Conservation (phyloP, 2,797 vertebrate genomes). For the Microctenopoma steveboyesi region DNA sequence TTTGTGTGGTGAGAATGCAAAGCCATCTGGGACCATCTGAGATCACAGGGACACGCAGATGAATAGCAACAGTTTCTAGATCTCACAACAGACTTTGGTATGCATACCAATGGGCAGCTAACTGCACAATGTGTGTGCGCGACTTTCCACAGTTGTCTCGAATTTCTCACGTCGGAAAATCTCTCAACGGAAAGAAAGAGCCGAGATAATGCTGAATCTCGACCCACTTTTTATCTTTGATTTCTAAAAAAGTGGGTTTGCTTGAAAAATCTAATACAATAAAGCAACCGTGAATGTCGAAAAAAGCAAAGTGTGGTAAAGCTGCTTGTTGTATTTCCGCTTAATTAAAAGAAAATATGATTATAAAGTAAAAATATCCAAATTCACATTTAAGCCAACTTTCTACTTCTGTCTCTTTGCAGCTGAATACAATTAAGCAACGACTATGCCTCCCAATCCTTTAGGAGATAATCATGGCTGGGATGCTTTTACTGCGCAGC, state of each 20-base stretch:
- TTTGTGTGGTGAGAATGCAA: conserved; percentile 60
- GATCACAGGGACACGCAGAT: conserved; percentile 71
- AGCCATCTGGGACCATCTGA: conserved; percentile 72
- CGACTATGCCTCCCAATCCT: conserved; percentile 14
- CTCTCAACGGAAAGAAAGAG: conserved; percentile 37
- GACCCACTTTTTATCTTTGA: conserved; percentile 25
- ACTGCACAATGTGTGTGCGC: conserved; percentile 52
- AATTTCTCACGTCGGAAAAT: conserved; percentile 53
- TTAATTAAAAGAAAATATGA: background rate
- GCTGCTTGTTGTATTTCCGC: background rate
- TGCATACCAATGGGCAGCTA: conserved; percentile 68
- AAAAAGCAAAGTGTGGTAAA: too few relatives aligned
- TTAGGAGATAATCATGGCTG: conserved; percentile 17
- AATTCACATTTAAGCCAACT: background rate
- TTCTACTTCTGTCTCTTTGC: background rate
- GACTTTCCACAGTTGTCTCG: conserved; percentile 48
- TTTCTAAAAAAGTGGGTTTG: conserved; percentile 18
- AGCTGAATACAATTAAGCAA: conserved; percentile 3
- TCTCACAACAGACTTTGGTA: conserved; percentile 62
- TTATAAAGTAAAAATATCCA: background rate
- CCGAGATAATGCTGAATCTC: conserved; percentile 35
- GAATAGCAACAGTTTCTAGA: conserved; percentile 71
- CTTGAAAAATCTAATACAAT: conserved; percentile 15
- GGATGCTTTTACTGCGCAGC: conserved; percentile 25
- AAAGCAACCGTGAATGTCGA: background rate